Conservation (phyloP, 2,888 invertebrate genomes). For the Caenorhabditis sp. region DNA sequence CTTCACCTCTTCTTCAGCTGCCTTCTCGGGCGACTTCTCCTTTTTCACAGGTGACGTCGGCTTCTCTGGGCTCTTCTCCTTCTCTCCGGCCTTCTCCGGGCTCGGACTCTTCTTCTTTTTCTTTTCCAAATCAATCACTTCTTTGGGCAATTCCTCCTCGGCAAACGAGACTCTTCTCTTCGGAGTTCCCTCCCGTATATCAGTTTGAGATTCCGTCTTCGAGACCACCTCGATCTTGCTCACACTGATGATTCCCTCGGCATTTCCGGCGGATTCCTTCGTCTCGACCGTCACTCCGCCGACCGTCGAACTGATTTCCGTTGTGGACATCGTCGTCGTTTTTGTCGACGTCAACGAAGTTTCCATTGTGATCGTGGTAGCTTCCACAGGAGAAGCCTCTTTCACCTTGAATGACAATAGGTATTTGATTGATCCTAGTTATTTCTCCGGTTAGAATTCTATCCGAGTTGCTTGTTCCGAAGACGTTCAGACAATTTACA, state of each 20-base stretch:
- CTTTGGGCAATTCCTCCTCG: conserved; percentile 41
- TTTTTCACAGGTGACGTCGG: conserved; percentile 43
- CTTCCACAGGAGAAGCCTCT: conserved; percentile 30
- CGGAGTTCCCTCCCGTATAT: conserved; percentile 28
- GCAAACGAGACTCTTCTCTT: conserved; percentile 56
- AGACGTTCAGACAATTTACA: too few relatives aligned
- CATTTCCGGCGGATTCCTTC: conserved; percentile 28
- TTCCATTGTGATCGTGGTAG: conserved; percentile 45
- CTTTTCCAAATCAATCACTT: conserved; percentile 41
- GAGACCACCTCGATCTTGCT: conserved; percentile 53
- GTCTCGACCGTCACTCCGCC: conserved; percentile 47
- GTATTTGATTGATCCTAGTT: neutral
- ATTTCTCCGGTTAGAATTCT: conserved; percentile 5
- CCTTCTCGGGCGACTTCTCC: conserved; percentile 31
- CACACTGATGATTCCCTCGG: conserved; percentile 42
- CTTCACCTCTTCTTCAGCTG: conserved; percentile 16
- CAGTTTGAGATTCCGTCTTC: conserved; percentile 45
- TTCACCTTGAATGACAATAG: conserved; percentile 34
- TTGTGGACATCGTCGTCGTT: conserved; percentile 41
- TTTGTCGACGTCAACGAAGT: conserved; percentile 41
- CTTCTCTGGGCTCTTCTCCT: conserved; percentile 3
- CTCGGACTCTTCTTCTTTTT: conserved; percentile 29
- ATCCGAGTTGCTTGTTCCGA: neutral
- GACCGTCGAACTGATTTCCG: conserved; percentile 36
- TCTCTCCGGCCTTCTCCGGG: conserved; percentile 29